Evolutionary conservation across 2,888 invertebrate species (phyloP), one percentile per base, ranked within the genome.

Genomic region (Chloroclysta siterata): DNA sequence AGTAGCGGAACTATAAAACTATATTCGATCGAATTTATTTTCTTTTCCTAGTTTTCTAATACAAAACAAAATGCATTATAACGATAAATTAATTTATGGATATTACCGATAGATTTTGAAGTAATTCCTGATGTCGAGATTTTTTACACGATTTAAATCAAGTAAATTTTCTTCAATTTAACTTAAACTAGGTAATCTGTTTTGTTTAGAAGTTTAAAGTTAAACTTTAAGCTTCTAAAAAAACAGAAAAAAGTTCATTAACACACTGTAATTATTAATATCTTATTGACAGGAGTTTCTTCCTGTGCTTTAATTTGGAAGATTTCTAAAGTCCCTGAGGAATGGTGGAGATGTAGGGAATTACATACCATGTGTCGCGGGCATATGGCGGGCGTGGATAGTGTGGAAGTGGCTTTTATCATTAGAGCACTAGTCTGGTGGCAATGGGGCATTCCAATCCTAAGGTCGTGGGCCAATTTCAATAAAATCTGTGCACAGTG

Each of bases 1-100:
- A 88, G 88, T 91, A 90, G 91, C 87, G 50, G 72, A 82, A 89
- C 85, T 83, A 77, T 57, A 55, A 58, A 51, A n/a, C 22, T 44
- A 42, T 33, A 17, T 53, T 41, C 11, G 14, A 5, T 14, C 46
- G 13, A 42, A 22, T 53, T 48, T 11, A 11, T 33, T 39, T 39
- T 39, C 8, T 8, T 39, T 39, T 39, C 0, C 2, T 11, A 36
- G 11, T 11, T 39, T 39, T 39, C 4, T 11, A 11, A 39, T 39
- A 39, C 36, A 11, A 39, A 3, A 39, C n/a, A 39, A 4, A 8
- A 4, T 39, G 10, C 8, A 11, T 11, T 7, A 36, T 39, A 11
- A 39, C 5, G 3, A 22, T 3, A 22, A 22, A 22, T 22, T 22
- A 3, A 2, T 22, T 33, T 33, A 6, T 33, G 33, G 7, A 33